Percentiles rank a stretch among this genome's conserved stretches.
phyloP scores from a whole-genome alignment of 2,888 invertebrate species.

The Calameuta filiformis region DNA sequence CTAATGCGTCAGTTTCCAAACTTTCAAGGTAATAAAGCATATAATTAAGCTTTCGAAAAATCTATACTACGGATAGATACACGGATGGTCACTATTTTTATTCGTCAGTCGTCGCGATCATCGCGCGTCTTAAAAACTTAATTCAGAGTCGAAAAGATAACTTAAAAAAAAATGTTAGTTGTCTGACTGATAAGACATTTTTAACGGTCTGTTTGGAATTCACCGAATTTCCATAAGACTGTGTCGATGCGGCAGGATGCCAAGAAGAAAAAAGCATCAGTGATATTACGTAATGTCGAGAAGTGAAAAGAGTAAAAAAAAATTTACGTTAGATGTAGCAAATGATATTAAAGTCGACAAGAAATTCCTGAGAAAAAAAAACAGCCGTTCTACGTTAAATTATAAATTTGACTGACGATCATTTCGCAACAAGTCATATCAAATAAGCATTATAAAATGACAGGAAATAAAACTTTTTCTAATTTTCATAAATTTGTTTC shows the following conservation, averaged over 20 bases:
- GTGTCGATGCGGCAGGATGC: neutral
- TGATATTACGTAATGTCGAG: neutral
- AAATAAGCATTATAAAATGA: neutral
- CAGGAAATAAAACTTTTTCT: neutral
- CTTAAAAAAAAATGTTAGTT: no score
- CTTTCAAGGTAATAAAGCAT: neutral
- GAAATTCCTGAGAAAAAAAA: neutral
- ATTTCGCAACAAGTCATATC: neutral
- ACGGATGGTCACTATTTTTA: no score
- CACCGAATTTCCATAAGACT: neutral
- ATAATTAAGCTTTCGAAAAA: no score
- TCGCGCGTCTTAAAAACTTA: no score
- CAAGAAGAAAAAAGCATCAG: neutral
- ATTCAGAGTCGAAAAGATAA: no score
- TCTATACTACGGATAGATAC: no score
- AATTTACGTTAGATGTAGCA: neutral
- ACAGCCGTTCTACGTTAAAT: neutral
- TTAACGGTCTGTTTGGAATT: no score
- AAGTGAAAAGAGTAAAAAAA: neutral
- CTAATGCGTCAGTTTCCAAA: neutral
- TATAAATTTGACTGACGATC: neutral
- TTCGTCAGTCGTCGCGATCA: no score
- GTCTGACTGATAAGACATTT: no score
- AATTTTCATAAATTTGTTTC: neutral
- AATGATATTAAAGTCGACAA: neutral